Conservation (phyloP, 2,888 invertebrate species). For the Alloscopus bannaensis region DNA sequence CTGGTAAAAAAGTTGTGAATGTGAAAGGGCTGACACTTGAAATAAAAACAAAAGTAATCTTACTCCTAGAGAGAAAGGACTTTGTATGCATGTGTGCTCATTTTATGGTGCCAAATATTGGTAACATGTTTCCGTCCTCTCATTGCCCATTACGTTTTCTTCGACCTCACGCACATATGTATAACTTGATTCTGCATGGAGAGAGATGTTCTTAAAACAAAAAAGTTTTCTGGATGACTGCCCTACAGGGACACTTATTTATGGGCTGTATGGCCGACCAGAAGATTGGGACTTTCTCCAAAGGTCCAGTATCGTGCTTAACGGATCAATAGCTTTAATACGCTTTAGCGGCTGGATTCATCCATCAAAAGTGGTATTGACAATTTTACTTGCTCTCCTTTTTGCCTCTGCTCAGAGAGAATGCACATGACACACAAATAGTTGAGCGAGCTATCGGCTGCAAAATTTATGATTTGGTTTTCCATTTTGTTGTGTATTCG, state of each 20-base stretch:
- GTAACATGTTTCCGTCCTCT: too few species aligned
- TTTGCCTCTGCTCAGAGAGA: background rate
- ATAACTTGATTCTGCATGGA: background rate
- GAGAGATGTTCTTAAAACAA: slow-evolving; percentile 37
- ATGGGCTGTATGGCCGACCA: slow-evolving; percentile 71
- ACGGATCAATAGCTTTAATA: slow-evolving; percentile 71
- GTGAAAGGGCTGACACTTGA: too few species aligned
- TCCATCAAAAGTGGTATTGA: slow-evolving; percentile 72
- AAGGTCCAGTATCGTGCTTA: slow-evolving; percentile 64
- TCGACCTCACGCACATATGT: too few species aligned
- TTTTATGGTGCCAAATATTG: too few species aligned
- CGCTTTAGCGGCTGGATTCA: slow-evolving; percentile 72
- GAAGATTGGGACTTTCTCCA: slow-evolving; percentile 71
- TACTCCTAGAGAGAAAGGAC: too few species aligned
- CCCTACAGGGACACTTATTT: slow-evolving; percentile 73
- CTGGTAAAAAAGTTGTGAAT: too few species aligned
- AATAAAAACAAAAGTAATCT: too few species aligned
- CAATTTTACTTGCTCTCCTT: slow-evolving; percentile 24
- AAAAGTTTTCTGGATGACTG: slow-evolving; percentile 48
- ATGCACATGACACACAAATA: slow-evolving; percentile 39
- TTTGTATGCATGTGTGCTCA: too few species aligned
- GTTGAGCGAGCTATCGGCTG: slow-evolving; percentile 23
- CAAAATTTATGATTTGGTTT: slow-evolving; percentile 51
- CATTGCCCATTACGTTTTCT: too few species aligned
- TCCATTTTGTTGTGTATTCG: slow-evolving; percentile 28